Evolutionary conservation across 2,888 invertebrate genomes (phyloP).

Genomic region (Prosapia bicincta): DNA sequence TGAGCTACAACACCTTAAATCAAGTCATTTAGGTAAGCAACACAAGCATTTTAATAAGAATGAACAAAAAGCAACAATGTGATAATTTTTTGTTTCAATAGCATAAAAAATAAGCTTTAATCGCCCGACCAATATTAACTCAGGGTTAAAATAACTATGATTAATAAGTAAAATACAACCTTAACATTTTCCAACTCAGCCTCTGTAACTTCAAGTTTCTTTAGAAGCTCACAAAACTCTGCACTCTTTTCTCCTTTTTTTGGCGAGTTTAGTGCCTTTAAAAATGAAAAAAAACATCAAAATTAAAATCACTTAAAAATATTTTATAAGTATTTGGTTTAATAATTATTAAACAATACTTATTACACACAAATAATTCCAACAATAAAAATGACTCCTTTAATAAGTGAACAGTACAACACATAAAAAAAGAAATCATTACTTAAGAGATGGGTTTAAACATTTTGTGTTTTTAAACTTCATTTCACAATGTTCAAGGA

Average conservation of each 20-base stretch:
- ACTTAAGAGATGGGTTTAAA: no score
- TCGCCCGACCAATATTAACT: background rate
- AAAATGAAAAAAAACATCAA: background rate
- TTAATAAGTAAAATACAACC: conserved; percentile 53
- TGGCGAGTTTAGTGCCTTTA: background rate
- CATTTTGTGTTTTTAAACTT: no score
- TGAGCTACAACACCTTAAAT: no score
- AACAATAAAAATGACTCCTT: no score
- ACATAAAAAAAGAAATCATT: no score
- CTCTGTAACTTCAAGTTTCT: conserved; percentile 80
- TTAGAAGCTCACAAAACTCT: conserved; percentile 76
- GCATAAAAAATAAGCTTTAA: background rate
- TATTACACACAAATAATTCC: no score
- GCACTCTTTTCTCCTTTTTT: conserved; percentile 52
- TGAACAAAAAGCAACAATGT: background rate
- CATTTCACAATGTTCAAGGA: no score
- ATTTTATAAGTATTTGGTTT: no score
- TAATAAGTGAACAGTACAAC: no score
- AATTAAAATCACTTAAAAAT: background rate
- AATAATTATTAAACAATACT: no score
- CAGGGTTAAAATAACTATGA: background rate
- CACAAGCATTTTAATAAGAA: no score
- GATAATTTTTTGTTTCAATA: background rate
- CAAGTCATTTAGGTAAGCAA: no score
- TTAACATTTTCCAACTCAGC: conserved; percentile 83